Percentiles rank a stretch among this genome's conserved stretches.
Conservation (phyloP, 2,113 vertebrate genomes). For the Calonectris borealis region DNA sequence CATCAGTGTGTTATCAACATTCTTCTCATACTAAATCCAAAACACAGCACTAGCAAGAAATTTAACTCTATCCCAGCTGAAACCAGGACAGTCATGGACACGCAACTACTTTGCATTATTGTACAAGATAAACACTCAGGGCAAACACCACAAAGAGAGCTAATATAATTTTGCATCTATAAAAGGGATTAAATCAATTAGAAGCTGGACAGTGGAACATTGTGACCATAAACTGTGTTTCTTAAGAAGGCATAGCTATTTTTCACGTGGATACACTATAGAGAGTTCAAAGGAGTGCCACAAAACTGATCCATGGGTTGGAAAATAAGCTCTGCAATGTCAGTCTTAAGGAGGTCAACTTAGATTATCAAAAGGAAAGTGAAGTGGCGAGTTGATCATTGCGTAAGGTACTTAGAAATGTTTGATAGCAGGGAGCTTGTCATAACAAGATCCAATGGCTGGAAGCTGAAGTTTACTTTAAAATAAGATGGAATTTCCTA, state of each 20-base stretch:
- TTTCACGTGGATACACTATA: not conserved
- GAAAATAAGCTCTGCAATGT: not conserved
- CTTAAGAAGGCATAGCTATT: not conserved
- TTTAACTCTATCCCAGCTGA: too few relatives aligned
- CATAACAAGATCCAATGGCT: not conserved
- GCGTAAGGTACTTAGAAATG: not conserved
- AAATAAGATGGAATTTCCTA: not conserved
- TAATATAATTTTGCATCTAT: not conserved
- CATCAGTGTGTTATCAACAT: too few relatives aligned
- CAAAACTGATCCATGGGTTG: not conserved
- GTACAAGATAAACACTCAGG: too few relatives aligned
- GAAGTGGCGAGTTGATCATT: not conserved
- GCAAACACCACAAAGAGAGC: too few relatives aligned
- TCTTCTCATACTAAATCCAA: too few relatives aligned
- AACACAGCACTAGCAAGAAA: too few relatives aligned
- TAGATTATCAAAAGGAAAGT: slow-evolving; percentile 17
- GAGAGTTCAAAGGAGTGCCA: not conserved
- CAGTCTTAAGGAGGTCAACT: slow-evolving; percentile 9
- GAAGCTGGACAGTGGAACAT: not conserved
- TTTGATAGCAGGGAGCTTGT: slow-evolving; percentile 2
- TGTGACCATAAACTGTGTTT: not conserved
- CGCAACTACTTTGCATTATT: too few relatives aligned
- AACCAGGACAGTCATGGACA: too few relatives aligned
- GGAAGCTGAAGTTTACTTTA: not conserved
- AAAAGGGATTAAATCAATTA: not conserved